Percentiles rank a stretch among this genome's conserved stretches.
Conservation (phyloP, 2,888 invertebrate genomes). For the Tipula confusa region DNA sequence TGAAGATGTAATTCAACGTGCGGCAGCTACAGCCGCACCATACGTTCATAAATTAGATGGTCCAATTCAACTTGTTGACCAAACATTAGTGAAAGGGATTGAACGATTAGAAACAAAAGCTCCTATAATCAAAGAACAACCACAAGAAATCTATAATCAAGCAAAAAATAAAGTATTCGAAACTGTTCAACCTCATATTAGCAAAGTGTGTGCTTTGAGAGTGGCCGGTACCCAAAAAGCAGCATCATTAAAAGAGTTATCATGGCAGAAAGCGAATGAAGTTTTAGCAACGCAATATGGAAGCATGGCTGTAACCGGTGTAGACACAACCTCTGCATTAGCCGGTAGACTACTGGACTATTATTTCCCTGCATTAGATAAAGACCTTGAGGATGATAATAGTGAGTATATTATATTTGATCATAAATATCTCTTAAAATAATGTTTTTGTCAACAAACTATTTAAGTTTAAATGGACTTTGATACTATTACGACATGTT, state of each 20-base stretch:
- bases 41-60: slow-evolving; percentile 55
- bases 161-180: slow-evolving; percentile 57
- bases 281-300: slow-evolving; percentile 66
- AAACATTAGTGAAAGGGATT: slow-evolving; percentile 61
- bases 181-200: slow-evolving; percentile 55
- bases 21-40: slow-evolving; percentile 60
- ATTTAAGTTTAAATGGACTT: neutral
- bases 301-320: slow-evolving; percentile 60
- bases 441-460: neutral
- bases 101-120: slow-evolving; percentile 62
- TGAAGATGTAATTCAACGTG: slow-evolving; percentile 58
- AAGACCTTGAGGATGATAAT: slow-evolving; percentile 52
- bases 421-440: neutral
- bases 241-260: slow-evolving; percentile 60
- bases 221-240: slow-evolving; percentile 55
- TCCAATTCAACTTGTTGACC: slow-evolving; percentile 59
- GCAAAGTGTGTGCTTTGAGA: slow-evolving; percentile 51
- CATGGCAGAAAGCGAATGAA: slow-evolving; percentile 69
- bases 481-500: neutral
- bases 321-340: slow-evolving; percentile 63
- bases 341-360: slow-evolving; percentile 71
- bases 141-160: slow-evolving; percentile 56
- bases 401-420: slow-evolving; percentile 44
- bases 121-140: slow-evolving; percentile 63
- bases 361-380: slow-evolving; percentile 62